phyloP scores from a whole-genome alignment of 1,140 invertebrate genomes.

The Cydia fagiglandana region DNA sequence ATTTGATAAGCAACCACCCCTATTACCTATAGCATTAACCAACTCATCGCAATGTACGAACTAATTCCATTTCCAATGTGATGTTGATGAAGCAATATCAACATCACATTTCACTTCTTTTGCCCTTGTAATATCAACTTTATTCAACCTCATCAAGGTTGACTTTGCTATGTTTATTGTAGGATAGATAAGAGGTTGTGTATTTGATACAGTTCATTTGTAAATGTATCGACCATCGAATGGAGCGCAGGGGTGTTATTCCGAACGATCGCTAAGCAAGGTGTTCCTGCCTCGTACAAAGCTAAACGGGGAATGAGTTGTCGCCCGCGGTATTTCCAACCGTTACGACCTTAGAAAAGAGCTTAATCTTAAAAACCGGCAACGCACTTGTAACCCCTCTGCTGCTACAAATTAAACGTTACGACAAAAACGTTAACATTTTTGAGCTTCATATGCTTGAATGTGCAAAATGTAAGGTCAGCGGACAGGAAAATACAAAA shows the following conservation, averaged over 20 bases:
- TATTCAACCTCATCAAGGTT: slow-evolving; percentile 41
- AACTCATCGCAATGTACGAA: not conserved
- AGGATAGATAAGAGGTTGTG: slow-evolving; percentile 54
- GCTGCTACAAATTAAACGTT: too few relatives aligned
- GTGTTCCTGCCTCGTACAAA: too few relatives aligned
- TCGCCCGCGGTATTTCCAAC: too few relatives aligned
- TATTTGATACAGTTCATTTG: slow-evolving; percentile 67
- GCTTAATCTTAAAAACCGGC: too few relatives aligned
- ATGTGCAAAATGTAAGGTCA: too few relatives aligned
- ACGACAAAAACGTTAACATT: too few relatives aligned
- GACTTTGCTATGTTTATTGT: slow-evolving; percentile 24
- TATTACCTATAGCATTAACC: not conserved
- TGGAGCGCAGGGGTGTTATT: slow-evolving; percentile 34
- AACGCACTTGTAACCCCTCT: too few relatives aligned
- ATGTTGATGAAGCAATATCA: too few relatives aligned
- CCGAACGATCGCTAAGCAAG: not conserved
- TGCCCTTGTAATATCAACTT: slow-evolving; percentile 32
- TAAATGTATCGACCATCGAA: slow-evolving; percentile 36
- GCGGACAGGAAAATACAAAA: too few relatives aligned
- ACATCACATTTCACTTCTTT: not conserved
- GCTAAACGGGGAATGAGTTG: too few relatives aligned
- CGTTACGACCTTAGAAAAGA: too few relatives aligned
- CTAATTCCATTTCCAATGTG: slow-evolving; percentile 1
- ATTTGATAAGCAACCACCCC: not conserved
- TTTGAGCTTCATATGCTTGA: too few relatives aligned